phyloP scores from a whole-genome alignment of 2,888 invertebrate genomes.

The Drosophila suboccidentalis region DNA sequence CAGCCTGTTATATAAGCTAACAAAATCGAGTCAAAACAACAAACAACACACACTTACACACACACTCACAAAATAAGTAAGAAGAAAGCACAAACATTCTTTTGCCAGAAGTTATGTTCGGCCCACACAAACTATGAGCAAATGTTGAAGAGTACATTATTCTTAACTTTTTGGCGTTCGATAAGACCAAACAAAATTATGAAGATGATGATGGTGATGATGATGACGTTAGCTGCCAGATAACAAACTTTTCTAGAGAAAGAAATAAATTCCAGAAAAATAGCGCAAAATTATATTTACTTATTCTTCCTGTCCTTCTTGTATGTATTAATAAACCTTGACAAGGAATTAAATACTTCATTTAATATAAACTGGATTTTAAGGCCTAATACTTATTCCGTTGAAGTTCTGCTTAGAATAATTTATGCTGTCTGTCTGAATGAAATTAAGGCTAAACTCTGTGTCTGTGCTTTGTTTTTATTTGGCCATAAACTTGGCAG shows the following conservation, averaged over 20 bases:
- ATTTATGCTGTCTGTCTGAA: slow-evolving; percentile 21
- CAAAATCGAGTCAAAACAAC: slow-evolving; percentile 20
- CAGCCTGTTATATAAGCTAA: slow-evolving; percentile 32
- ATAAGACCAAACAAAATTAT: slow-evolving; percentile 60
- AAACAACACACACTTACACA: slow-evolving; percentile 2
- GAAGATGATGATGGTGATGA: slow-evolving; percentile 48
- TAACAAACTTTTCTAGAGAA: slow-evolving; percentile 48
- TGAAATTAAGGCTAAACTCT: slow-evolving; percentile 27
- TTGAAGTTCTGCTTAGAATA: slow-evolving; percentile 19
- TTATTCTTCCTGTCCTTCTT: background rate
- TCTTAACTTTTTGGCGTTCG: slow-evolving; percentile 69
- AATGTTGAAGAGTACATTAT: slow-evolving; percentile 71
- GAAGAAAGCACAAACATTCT: slow-evolving; percentile 31
- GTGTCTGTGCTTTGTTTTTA: slow-evolving; percentile 45
- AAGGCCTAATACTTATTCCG: slow-evolving; percentile 8
- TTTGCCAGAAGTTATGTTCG: slow-evolving; percentile 49
- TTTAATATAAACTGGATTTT: slow-evolving; percentile 7
- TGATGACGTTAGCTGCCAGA: slow-evolving; percentile 51
- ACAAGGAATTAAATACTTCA: background rate
- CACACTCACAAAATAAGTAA: slow-evolving; percentile 7
- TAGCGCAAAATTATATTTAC: background rate
- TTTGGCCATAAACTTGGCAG: slow-evolving; percentile 50
- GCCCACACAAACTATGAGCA: slow-evolving; percentile 57
- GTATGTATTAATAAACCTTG: slow-evolving; percentile 3
- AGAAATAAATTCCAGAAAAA: slow-evolving; percentile 9